Conservation (phyloP, 2,797 vertebrate species). For the Xenops minutus region DNA sequence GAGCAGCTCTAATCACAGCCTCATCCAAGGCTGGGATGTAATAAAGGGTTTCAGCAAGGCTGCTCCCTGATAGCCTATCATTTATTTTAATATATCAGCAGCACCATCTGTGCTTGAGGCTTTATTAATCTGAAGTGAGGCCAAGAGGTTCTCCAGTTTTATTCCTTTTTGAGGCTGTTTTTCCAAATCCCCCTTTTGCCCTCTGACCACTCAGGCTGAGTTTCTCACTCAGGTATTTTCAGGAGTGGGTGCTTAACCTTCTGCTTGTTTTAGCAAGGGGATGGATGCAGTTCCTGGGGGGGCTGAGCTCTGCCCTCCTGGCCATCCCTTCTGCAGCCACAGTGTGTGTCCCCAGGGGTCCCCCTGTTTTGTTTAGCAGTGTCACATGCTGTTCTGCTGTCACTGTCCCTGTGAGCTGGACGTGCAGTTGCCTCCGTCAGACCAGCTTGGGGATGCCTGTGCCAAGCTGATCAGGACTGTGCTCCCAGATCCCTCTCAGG, state of each 20-base stretch:
- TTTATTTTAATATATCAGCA: constrained; percentile 38
- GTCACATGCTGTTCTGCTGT: fast-evolving
- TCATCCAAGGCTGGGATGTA: neutral
- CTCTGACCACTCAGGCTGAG: neutral
- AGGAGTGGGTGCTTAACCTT: neutral
- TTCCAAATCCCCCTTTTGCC: neutral
- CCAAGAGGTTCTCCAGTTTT: neutral
- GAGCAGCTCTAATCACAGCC: neutral
- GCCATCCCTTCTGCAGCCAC: neutral
- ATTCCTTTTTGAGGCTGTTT: neutral
- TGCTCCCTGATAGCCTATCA: neutral
- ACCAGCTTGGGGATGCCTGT: neutral
- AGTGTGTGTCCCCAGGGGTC: fast-evolving
- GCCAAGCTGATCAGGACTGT: neutral
- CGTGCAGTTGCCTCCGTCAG: neutral
- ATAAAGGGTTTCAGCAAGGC: constrained; percentile 23
- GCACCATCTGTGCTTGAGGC: neutral
- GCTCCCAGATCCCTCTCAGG: neutral
- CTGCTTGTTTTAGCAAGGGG: neutral
- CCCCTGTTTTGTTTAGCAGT: neutral
- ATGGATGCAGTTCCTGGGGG: fast-evolving
- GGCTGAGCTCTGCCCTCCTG: neutral
- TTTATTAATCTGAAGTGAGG: neutral
- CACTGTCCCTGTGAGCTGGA: fast-evolving
- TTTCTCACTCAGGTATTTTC: neutral